Evolutionary conservation across 1,140 invertebrate species (phyloP).

Genomic region (Agrilus planipennis): DNA sequence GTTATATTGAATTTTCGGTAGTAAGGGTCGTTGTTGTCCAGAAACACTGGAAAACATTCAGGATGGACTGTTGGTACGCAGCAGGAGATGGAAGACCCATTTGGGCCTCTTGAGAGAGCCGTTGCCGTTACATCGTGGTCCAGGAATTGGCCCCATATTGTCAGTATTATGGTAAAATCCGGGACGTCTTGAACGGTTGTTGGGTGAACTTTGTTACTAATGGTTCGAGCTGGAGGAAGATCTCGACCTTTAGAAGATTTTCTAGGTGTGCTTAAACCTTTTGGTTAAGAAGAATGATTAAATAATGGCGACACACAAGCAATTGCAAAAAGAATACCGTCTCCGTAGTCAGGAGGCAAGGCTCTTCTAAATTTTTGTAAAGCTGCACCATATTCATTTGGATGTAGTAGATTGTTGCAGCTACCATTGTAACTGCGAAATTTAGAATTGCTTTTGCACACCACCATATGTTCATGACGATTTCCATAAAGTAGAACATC

Average conservation of each 20-base stretch:
- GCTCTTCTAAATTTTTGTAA: slow-evolving; percentile 65
- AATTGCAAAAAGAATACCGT: slow-evolving; percentile 40
- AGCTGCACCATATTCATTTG: slow-evolving; percentile 53
- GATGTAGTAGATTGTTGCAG: slow-evolving; percentile 66
- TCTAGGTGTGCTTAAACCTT: slow-evolving; percentile 57
- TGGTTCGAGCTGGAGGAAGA: slow-evolving; percentile 59
- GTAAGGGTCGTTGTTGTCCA: slow-evolving; percentile 55
- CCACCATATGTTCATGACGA: slow-evolving; percentile 1
- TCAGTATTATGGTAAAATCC: slow-evolving; percentile 66
- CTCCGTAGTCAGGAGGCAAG: slow-evolving; percentile 60
- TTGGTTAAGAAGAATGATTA: slow-evolving; percentile 7
- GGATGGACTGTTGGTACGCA: slow-evolving; percentile 48
- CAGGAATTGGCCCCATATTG: slow-evolving; percentile 89
- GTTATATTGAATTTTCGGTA: slow-evolving; percentile 49
- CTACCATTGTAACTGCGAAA: slow-evolving; percentile 65
- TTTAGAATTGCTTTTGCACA: slow-evolving; percentile 20
- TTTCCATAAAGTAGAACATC: neutral
- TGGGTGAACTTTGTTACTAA: slow-evolving; percentile 60
- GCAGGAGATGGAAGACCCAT: slow-evolving; percentile 54
- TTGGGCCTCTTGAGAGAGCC: slow-evolving; percentile 53
- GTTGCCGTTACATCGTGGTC: slow-evolving; percentile 90
- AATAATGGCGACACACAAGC: neutral
- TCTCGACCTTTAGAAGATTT: slow-evolving; percentile 37
- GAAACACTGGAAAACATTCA: slow-evolving; percentile 66
- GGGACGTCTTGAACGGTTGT: slow-evolving; percentile 58